Percentiles rank a stretch among this genome's conserved stretches.
Conservation (phyloP, 2,888 invertebrate species). For the Tigriopus californicus region DNA sequence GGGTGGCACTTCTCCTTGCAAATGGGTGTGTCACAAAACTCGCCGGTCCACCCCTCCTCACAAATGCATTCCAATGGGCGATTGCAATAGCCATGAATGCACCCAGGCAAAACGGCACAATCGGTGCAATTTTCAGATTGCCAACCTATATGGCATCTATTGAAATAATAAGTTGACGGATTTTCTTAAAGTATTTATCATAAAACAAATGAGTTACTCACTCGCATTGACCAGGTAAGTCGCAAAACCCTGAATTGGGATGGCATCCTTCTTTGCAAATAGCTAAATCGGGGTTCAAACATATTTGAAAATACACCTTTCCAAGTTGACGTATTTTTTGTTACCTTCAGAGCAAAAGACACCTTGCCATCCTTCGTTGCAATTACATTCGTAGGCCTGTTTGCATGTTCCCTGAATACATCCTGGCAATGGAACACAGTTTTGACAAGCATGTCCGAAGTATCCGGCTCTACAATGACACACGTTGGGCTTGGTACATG, state of each 20-base stretch:
- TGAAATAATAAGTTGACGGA: too few relatives aligned
- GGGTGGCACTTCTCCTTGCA: not conserved
- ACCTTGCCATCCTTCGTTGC: not conserved
- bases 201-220: slow-evolving; percentile 13
- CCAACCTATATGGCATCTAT: not conserved
- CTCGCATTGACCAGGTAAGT: slow-evolving; percentile 18
- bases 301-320: too few relatives aligned
- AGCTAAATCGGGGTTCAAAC: too few relatives aligned
- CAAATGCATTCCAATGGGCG: not conserved
- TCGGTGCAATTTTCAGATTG: not conserved
- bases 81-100: not conserved
- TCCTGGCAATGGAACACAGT: not conserved
- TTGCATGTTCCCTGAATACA: not conserved
- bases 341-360: not conserved
- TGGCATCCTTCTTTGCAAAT: too few relatives aligned
- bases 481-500: slow-evolving; percentile 12
- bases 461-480: too few relatives aligned
- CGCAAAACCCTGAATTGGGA: too few relatives aligned
- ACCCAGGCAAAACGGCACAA: not conserved
- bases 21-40: not conserved
- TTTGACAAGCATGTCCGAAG: too few relatives aligned
- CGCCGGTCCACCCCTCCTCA: not conserved
- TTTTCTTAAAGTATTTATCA: too few relatives aligned
- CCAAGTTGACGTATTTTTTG: too few relatives aligned
- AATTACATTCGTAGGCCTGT: not conserved